Evolutionary conservation across 2,797 vertebrate genomes (phyloP).

Genomic region (Pagetopsis macropterus): DNA sequence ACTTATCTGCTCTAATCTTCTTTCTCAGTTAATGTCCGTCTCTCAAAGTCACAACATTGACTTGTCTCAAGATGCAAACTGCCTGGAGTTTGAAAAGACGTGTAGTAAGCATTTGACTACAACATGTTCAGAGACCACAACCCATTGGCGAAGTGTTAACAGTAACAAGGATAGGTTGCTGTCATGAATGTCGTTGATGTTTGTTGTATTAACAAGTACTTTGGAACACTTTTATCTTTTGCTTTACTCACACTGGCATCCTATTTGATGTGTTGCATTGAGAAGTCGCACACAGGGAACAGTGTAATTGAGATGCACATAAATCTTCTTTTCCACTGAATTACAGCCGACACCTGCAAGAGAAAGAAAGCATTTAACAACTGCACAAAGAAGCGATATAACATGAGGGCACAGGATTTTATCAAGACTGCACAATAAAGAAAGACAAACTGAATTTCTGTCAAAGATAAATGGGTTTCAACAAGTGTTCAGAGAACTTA

Average conservation of each 20-base stretch:
- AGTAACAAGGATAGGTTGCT: background rate
- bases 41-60: background rate
- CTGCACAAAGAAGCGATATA: background rate
- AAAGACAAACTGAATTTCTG: too few species aligned
- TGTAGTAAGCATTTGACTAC: background rate
- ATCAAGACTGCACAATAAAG: too few species aligned
- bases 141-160: background rate
- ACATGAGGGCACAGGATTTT: background rate
- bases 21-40: background rate
- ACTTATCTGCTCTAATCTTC: background rate
- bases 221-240: background rate
- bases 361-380: slow-evolving; percentile 5
- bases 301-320: slow-evolving; percentile 89
- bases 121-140: background rate
- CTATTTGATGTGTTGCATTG: slow-evolving; percentile 96
- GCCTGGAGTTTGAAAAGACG: background rate
- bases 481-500: background rate
- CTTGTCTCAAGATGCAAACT: slow-evolving; percentile 3
- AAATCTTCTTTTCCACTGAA: slow-evolving; percentile 95
- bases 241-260: slow-evolving; percentile 94
- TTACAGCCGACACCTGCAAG: slow-evolving; percentile 78
- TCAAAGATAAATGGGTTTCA: background rate
- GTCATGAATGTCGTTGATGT: background rate
- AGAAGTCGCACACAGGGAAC: slow-evolving; percentile 92
- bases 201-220: background rate